phyloP scores from a whole-genome alignment of 2,797 vertebrate species.

The Hydrophis major region DNA sequence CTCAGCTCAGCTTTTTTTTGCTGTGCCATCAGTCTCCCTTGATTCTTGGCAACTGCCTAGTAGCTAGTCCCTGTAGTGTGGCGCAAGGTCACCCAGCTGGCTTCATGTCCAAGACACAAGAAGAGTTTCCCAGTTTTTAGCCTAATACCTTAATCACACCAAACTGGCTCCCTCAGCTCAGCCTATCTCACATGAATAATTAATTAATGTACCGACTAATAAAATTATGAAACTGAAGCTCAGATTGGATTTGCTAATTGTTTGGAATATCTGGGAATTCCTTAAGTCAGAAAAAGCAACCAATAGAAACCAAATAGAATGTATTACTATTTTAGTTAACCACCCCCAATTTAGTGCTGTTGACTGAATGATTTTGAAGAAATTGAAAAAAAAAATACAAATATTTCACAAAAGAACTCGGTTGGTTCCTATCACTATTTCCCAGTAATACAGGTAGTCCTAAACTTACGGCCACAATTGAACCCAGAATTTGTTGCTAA shows the following conservation, averaged over 20 bases:
- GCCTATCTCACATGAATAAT: neutral
- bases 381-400: neutral
- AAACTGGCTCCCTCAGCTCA: neutral
- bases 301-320: neutral
- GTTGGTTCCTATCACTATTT: neutral
- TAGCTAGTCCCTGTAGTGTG: neutral
- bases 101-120: neutral
- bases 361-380: neutral
- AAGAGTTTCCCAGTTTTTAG: neutral
- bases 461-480: no score
- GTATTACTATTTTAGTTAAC: neutral
- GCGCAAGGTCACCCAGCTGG: neutral
- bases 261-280: neutral
- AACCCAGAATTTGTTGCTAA: no score
- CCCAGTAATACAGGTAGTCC: neutral
- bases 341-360: neutral
- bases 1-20: neutral
- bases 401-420: neutral
- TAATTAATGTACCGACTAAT: neutral
- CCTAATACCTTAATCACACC: neutral
- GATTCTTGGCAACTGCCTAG: neutral
- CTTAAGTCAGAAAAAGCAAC: neutral
- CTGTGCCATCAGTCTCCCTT: neutral
- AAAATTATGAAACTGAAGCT: neutral
- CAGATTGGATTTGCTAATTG: neutral